These are phyloP conservation scores for Tiaroga cobitis DNA, from an alignment of 2,797 vertebrate genomes.

Conservation along the genomic window DNA sequence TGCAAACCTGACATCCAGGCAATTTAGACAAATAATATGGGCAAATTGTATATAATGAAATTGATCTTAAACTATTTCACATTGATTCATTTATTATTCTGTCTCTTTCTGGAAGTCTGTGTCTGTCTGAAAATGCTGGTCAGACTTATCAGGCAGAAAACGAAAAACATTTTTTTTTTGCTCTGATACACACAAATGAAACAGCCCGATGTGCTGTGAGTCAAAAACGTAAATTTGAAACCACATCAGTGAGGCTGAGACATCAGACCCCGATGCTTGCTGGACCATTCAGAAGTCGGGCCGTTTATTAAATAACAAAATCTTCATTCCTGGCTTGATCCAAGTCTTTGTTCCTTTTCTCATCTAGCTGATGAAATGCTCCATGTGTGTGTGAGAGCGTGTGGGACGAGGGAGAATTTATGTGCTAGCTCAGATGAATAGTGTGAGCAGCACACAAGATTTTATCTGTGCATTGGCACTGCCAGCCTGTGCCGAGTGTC, in stretches of 20 bases:
- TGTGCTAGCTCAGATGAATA: slow-evolving; percentile 69
- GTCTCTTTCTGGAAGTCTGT: background rate
- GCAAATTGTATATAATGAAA: background rate
- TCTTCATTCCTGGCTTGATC: slow-evolving; percentile 30
- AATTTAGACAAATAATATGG: background rate
- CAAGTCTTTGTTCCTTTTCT: slow-evolving; percentile 33
- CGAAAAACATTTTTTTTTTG: slow-evolving; percentile 38
- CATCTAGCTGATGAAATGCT: slow-evolving; percentile 32
- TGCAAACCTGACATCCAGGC: background rate
- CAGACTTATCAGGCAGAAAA: slow-evolving; percentile 45
- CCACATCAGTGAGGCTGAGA: background rate
- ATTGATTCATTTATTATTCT: background rate
- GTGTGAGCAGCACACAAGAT: slow-evolving; percentile 78
- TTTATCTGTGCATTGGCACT: slow-evolving; percentile 87
- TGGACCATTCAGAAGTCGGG: slow-evolving; percentile 48
- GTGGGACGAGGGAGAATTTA: slow-evolving; percentile 68
- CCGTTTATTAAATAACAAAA: slow-evolving; percentile 43
- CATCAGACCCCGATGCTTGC: slow-evolving; percentile 11
- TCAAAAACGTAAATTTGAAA: slow-evolving; percentile 52
- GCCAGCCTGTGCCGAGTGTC: slow-evolving; percentile 87
- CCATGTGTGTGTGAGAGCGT: slow-evolving; percentile 21
- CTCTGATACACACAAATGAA: slow-evolving; percentile 42
- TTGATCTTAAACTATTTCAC: background rate
- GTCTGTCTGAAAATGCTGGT: slow-evolving; percentile 5
- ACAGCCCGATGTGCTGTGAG: slow-evolving; percentile 29